These are phyloP conservation scores for Eudyptes chrysolophus DNA, from an alignment of 2,113 vertebrate genomes.

Conservation along the genomic window DNA sequence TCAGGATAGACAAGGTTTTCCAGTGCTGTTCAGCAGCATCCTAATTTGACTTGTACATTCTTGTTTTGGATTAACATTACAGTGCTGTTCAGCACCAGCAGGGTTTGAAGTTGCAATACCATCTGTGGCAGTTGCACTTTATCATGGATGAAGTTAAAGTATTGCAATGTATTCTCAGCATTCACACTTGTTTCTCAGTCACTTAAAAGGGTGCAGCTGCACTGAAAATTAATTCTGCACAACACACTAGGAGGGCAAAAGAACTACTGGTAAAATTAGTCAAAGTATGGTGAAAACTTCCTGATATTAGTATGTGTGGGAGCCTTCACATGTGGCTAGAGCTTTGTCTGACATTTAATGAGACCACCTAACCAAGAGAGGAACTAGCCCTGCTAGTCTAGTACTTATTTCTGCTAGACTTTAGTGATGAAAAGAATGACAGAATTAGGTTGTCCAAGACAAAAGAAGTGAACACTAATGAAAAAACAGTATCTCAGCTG, in stretches of 20 bases:
- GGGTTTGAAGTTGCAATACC: neutral
- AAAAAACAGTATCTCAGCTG: neutral
- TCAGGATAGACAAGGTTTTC: neutral
- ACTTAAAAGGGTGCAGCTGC: neutral
- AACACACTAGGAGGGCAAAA: neutral
- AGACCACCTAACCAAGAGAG: neutral
- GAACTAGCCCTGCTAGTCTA: neutral
- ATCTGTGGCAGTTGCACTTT: neutral
- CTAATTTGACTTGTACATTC: neutral
- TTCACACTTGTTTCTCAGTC: conserved; percentile 18
- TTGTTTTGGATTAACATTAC: conserved; percentile 3
- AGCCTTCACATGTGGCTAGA: neutral
- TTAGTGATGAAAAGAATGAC: neutral
- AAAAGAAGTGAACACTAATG: neutral
- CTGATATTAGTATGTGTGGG: neutral
- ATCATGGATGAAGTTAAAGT: neutral
- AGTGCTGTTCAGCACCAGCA: neutral
- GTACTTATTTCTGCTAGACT: neutral
- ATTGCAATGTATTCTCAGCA: conserved; percentile 1
- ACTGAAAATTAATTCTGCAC: conserved; percentile 18
- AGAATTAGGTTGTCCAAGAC: rapidly evolving
- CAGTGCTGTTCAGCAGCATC: neutral
- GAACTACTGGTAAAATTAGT: neutral
- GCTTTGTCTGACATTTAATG: neutral
- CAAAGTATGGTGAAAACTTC: neutral